Evolutionary conservation across 2,888 invertebrate species (phyloP), one percentile per base, ranked within the genome.

Genomic region (Erynnis tages): DNA sequence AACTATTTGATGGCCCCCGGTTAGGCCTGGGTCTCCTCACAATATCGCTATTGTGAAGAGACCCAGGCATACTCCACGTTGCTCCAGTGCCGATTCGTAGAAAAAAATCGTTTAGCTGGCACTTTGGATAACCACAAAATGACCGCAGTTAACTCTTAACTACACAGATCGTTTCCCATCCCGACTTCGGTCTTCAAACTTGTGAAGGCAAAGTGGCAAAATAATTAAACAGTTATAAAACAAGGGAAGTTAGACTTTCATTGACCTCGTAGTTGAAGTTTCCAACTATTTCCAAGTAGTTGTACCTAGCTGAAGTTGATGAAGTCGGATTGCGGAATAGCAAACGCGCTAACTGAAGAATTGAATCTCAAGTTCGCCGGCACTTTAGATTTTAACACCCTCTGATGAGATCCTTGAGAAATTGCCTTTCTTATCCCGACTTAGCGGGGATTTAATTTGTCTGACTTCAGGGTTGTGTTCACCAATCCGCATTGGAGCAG

Each of bases 251-350:
- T 48, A n/a, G 16, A 16, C n/a, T n/a, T 11, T 27, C 34, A 17
- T 25, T 47, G 17, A 47, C 37, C 35, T 17, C 25, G 27, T 27
- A 11, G 29, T 29, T 7, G 29, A 38, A 48, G 30, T 48, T 27
- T 21, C 27, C 10, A 48, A 30, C 23, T 13, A 47, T 19, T 47
- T 44, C n/a, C 27, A 27, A 43, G 43, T n/a, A 44, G 43, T 44
- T 44, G n/a, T n/a, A n/a, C n/a, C 30, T 21, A 27, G 46, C 37
- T 46, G 37, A 46, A 46, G 35, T 48, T 48, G 38, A 48, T 34
- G 45, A 38, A 48, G 30, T 48, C 38, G 29, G 47, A 29, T 30
- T 48, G 38, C 29, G 14, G 25, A 34, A 10, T 25, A 11, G 27
- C 25, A 43, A 43, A 38, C 37, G 37, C 47, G 19, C 29, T 45